Conservation (phyloP, 2,888 invertebrate species). For the Julus scanicus region DNA sequence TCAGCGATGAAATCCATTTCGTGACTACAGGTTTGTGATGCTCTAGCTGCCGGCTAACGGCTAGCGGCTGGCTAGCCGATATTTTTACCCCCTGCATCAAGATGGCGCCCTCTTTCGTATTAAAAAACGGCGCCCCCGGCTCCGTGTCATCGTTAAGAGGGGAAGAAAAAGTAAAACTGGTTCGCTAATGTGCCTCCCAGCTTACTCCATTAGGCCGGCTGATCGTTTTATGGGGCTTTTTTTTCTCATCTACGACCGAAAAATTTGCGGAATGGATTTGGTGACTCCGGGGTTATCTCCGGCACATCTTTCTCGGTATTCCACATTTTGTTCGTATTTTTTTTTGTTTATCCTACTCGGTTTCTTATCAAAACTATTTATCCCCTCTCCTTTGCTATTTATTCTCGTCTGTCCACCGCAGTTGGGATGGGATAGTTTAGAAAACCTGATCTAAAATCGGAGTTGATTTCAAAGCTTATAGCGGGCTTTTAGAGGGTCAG, state of each 20-base stretch:
- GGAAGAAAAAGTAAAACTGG: slow-evolving; percentile 25
- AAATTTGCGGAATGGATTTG: slow-evolving; percentile 34
- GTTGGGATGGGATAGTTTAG: neutral
- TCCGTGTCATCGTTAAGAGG: slow-evolving; percentile 39
- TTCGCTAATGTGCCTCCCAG: slow-evolving; percentile 35
- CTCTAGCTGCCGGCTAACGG: too few relatives aligned
- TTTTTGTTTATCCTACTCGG: neutral
- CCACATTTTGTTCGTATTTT: neutral
- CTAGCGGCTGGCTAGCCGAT: too few relatives aligned
- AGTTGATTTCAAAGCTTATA: neutral
- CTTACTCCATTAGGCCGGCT: slow-evolving; percentile 38
- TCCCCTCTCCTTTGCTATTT: neutral
- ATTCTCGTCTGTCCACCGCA: neutral
- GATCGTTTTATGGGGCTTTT: neutral
- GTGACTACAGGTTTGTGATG: too few relatives aligned
- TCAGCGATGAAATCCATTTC: too few relatives aligned
- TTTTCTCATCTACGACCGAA: neutral
- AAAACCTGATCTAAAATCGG: neutral
- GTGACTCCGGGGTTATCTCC: slow-evolving; percentile 5
- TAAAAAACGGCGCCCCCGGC: slow-evolving; percentile 5
- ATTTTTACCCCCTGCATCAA: neutral
- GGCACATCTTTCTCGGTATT: neutral
- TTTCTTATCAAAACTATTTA: slow-evolving; percentile 21
- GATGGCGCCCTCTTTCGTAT: slow-evolving; percentile 1
- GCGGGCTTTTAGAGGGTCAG: neutral